phyloP scores from a whole-genome alignment of 2,113 vertebrate genomes.

The Camelus bactrianus region DNA sequence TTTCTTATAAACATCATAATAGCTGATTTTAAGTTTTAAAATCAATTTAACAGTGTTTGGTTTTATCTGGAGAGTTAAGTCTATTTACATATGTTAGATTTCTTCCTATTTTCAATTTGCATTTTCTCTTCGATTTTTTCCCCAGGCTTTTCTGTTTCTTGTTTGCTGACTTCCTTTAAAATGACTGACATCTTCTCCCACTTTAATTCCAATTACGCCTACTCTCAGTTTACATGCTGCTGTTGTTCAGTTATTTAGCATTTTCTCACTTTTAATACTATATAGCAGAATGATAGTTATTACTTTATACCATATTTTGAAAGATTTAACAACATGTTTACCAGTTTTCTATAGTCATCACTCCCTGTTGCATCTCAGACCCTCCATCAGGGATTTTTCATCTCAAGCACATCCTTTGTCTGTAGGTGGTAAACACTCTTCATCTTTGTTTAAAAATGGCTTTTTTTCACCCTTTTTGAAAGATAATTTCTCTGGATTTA shows the following conservation, averaged over 20 bases:
- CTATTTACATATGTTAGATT: neutral
- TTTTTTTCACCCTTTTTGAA: neutral
- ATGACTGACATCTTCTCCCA: neutral
- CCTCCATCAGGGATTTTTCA: neutral
- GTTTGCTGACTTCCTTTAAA: conserved; percentile 27
- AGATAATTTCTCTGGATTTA: neutral
- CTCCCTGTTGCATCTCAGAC: too few relatives aligned
- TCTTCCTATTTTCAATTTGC: neutral
- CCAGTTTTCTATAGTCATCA: neutral
- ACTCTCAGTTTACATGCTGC: neutral
- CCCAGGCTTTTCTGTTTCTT: neutral
- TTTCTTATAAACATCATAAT: neutral
- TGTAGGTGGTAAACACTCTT: neutral
- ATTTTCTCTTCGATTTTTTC: neutral
- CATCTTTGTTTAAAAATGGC: neutral
- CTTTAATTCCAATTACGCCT: conserved; percentile 21
- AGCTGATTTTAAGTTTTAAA: neutral
- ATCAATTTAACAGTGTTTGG: neutral
- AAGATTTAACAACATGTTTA: neutral
- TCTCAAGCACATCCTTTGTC: neutral
- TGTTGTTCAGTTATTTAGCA: neutral
- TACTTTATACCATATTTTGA: neutral
- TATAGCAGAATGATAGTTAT: neutral
- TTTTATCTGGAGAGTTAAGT: neutral
- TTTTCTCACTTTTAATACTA: neutral